A percentile compares a stretch with the other conserved stretches of the same genome.
Conservation (phyloP, 2,888 invertebrate species). For the Diaphora mendica region DNA sequence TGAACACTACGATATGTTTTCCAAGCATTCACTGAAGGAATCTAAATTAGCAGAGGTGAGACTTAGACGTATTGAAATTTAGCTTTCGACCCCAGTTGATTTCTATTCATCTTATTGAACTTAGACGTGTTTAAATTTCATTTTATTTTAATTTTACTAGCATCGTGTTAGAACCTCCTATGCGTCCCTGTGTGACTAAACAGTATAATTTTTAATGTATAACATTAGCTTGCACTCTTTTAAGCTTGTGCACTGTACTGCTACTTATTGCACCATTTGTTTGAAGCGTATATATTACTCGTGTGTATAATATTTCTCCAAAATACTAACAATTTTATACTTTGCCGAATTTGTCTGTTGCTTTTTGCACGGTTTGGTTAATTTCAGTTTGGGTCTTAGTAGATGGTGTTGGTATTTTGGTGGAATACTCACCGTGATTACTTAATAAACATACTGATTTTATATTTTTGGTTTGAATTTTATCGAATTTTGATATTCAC, state of each 20-base stretch:
- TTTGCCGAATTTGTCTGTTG: slow-evolving; percentile 55
- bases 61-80: slow-evolving; percentile 40
- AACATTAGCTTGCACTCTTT: slow-evolving; percentile 65
- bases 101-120: slow-evolving; percentile 24
- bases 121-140: slow-evolving; percentile 26
- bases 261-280: slow-evolving; percentile 68
- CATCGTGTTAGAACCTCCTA: slow-evolving; percentile 45
- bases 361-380: slow-evolving; percentile 71
- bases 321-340: slow-evolving; percentile 84
- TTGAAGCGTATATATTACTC: slow-evolving; percentile 55
- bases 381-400: slow-evolving; percentile 64
- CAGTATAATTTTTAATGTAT: slow-evolving; percentile 47
- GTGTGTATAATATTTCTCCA: slow-evolving; percentile 76
- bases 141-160: slow-evolving; percentile 22
- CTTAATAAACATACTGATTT: slow-evolving; percentile 73
- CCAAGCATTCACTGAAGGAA: slow-evolving; percentile 81
- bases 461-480: slow-evolving; percentile 5
- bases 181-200: slow-evolving; percentile 62
- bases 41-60: slow-evolving; percentile 80
- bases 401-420: slow-evolving; percentile 86
- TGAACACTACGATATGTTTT: slow-evolving; percentile 80
- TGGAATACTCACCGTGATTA: slow-evolving; percentile 71
- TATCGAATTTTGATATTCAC: background rate
- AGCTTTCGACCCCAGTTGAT: slow-evolving; percentile 35
- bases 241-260: slow-evolving; percentile 75